A percentile compares a stretch with the other conserved stretches of the same genome.
Evolutionary conservation across 2,888 invertebrate species (phyloP).

Genomic region (Cryptophagus acutangulus): DNA sequence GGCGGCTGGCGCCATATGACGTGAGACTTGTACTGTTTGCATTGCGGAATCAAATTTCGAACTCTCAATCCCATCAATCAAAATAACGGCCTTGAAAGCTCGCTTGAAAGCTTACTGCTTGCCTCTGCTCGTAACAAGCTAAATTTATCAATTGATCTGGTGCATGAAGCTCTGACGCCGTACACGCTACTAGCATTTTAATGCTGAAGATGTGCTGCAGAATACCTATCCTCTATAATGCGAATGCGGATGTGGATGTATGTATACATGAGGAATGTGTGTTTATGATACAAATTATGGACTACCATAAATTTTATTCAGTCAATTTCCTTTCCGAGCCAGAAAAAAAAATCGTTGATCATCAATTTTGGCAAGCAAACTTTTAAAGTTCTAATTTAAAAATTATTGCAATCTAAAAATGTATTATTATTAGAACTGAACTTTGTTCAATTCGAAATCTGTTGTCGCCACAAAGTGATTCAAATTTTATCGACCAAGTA

Average conservation of each 20-base stretch:
- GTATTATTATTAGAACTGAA: background rate
- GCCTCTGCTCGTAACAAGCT: conserved; percentile 5
- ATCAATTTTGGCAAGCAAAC: background rate
- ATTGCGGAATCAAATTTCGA: conserved; percentile 1
- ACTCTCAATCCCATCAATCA: background rate
- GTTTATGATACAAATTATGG: background rate
- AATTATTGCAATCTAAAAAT: background rate
- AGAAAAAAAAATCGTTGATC: background rate
- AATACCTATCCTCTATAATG: conserved; percentile 4
- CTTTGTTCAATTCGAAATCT: too few species aligned
- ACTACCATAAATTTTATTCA: background rate
- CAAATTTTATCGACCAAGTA: too few species aligned
- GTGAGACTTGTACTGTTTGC: conserved; percentile 1
- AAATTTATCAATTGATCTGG: conserved; percentile 12
- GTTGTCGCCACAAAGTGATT: too few species aligned
- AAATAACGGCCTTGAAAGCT: conserved; percentile 5
- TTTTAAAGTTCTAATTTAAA: background rate
- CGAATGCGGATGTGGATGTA: conserved; percentile 7
- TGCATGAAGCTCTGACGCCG: conserved; percentile 7
- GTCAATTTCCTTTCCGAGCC: background rate
- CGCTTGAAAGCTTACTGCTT: too few species aligned
- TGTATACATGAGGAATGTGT: background rate
- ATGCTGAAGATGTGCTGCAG: conserved; percentile 5
- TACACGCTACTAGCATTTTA: conserved; percentile 9
- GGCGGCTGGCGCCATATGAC: too few species aligned